Evolutionary conservation across 2,888 invertebrate genomes (phyloP), one percentile per base, ranked within the genome.

Genomic region (Capitulum mitella): DNA sequence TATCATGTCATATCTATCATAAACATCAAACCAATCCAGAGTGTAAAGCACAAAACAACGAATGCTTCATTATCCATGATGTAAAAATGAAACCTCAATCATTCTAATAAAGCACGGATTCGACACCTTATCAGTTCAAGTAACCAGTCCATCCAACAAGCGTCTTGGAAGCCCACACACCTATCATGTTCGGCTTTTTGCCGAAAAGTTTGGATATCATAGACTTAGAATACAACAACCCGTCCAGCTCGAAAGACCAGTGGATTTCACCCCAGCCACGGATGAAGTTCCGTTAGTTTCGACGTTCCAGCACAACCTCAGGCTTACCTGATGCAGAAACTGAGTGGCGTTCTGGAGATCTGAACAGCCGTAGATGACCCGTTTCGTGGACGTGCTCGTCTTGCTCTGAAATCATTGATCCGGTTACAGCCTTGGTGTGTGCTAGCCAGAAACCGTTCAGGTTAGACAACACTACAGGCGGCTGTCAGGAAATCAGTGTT

Each of bases 311-410:
- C 61, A 43, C 43, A 12, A 5, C 43, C 6, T 12, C 6, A 43
- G 6, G 43, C 78, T 77, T 48, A 94, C 88, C 87, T 99, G 98
- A 86, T 93, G 93, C 81, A 98, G 89, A 87, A 99, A 98, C 85
- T 97, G 96, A 83, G 92, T 91, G 12, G 98, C 96, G 87, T 95
- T 98, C 82, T 93, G 92, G 81, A 99, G 88, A 74, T 98, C 95
- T 46, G 98, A 95, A 80, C 96, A 92, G 61, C 99, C 99, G 85
- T 99, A 99, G 79, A 95, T 92, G 81, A 99, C 92, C 85, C 93
- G 91, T 85, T 93, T 92, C 22, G 89, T 86, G 43, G 83, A 81
- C 22, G 81, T 64, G 2, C 81, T 79, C 12, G 86, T 84, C 85
- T 92, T 92, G 89, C 92, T 92, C 90, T 92, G 86, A 77, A 89